phyloP scores from a whole-genome alignment of 1,140 invertebrate genomes.

The Hestina assimilis region DNA sequence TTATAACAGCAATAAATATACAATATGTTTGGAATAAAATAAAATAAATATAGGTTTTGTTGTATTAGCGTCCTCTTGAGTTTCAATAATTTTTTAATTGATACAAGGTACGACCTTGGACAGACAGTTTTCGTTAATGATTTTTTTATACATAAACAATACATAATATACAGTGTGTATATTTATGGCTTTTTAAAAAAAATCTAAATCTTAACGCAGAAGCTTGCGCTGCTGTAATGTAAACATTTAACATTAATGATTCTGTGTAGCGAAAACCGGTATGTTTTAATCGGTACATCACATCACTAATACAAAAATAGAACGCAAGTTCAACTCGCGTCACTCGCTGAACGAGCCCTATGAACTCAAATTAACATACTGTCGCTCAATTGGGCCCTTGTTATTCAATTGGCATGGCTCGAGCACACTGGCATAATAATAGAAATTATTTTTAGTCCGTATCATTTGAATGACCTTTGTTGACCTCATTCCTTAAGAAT shows the following conservation, averaged over 20 bases:
- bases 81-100: too few species aligned
- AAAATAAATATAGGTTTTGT: too few species aligned
- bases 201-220: too few species aligned
- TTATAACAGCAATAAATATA: too few species aligned
- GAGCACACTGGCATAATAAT: slow-evolving; percentile 1
- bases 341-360: slow-evolving; percentile 8
- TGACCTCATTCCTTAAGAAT: not conserved
- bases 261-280: not conserved
- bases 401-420: slow-evolving; percentile 26
- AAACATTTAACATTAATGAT: not conserved
- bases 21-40: too few species aligned
- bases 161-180: too few species aligned
- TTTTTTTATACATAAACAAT: too few species aligned
- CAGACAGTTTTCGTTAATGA: too few species aligned
- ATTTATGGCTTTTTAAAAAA: too few species aligned
- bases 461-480: not conserved
- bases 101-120: too few species aligned
- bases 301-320: slow-evolving; percentile 21
- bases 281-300: not conserved
- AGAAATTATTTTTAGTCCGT: slow-evolving; percentile 8
- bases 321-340: slow-evolving; percentile 5
- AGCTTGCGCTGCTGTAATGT: not conserved
- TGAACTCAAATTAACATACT: slow-evolving; percentile 26
- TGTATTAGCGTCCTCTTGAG: too few species aligned
- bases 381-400: slow-evolving; percentile 32